Evolutionary conservation across 1,140 invertebrate genomes (phyloP), one percentile per base, ranked within the genome.

Genomic region (Heliconius congener): DNA sequence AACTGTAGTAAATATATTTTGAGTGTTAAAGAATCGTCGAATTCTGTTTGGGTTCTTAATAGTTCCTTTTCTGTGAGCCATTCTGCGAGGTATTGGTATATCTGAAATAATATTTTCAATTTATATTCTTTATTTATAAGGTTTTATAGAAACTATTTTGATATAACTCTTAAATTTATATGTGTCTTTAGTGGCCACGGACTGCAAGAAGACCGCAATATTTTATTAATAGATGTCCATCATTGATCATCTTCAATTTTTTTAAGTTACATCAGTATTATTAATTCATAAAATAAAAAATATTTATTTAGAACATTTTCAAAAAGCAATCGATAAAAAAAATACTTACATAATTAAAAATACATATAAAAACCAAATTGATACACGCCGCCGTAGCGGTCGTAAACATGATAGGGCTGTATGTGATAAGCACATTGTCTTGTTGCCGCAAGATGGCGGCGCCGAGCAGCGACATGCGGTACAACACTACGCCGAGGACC

Each of bases 1-100:
- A 99, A 99, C 95, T 99, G 98, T 55, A 99, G 96, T 11, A 99
- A 93, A 93, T 99, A 99, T 85, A 99, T 99, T 95, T 99, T 99
- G 16, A 99, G 95, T 1, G 98, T 99, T 23, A 99, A 94, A 66
- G 98, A 99, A 87, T 99, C 98, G 89, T 99, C 99, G 94, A 99
- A 99, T 94, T 99, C 98, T 0, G 98, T 99, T 95, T 99, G 99
- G 0, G 99, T 99, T 77, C 99, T 95, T 76, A 98, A 96, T 83
- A 99, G 95, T 95, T 99, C 98, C 92, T 98, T 96, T 95, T 99
- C 98, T 0, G 99, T 99, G 57, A 99, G 95, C 93, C 98, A 98
- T 85, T 98, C 96, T 0, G 99, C 99, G 57, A 99, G 89, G 92
- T 96, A 97, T 83, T 97, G 97, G 87, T 99, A 99, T 52, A 99